Evolutionary conservation across 2,888 invertebrate genomes (phyloP).

Genomic region (Drosophila leonis): DNA sequence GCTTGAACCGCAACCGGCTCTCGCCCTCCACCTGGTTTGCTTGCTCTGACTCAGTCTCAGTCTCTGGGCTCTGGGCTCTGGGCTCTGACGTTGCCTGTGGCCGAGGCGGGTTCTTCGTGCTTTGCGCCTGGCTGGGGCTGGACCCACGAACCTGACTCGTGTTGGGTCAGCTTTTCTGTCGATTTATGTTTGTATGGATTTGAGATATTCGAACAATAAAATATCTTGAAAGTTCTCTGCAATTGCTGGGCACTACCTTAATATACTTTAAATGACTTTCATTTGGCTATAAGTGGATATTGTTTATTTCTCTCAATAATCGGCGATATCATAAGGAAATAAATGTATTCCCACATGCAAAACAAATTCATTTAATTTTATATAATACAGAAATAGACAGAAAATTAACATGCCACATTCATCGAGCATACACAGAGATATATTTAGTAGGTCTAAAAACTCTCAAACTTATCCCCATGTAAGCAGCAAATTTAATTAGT

Average conservation of each 20-base stretch:
- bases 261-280: constrained; percentile 14
- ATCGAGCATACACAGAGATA: not conserved
- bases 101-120: constrained; percentile 24
- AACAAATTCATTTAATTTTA: not conserved
- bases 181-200: constrained; percentile 13
- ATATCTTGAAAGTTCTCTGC: constrained; percentile 7
- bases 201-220: constrained; percentile 20
- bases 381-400: not conserved
- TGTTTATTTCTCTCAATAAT: not conserved
- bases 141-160: constrained; percentile 29
- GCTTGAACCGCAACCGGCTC: constrained; percentile 36
- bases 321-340: not conserved
- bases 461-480: not conserved
- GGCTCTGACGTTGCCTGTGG: constrained; percentile 34
- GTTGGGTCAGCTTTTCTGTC: constrained; percentile 10
- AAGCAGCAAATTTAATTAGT: constrained; percentile 7
- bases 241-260: not conserved
- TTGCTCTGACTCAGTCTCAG: constrained; percentile 25
- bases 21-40: constrained; percentile 3
- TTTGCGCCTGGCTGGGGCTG: not conserved
- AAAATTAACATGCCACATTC: not conserved
- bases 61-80: too few relatives aligned
- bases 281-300: not conserved
- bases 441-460: not conserved
- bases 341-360: not conserved